phyloP scores from a whole-genome alignment of 2,113 vertebrate species.

The Eira barbara region DNA sequence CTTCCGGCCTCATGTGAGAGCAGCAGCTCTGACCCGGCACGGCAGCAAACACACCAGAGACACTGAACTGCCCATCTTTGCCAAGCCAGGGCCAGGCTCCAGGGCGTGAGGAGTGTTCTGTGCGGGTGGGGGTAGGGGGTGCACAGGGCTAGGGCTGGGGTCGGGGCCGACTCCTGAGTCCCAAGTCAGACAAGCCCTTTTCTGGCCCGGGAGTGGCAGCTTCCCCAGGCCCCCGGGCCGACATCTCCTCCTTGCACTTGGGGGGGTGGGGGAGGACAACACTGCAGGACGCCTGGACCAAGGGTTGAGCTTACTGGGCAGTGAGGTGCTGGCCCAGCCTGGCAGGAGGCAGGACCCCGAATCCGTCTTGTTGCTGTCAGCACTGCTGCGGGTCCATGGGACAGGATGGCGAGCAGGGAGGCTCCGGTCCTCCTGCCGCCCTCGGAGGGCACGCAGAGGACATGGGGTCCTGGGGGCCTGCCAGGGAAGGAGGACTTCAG shows the following conservation, averaged over 20 bases:
- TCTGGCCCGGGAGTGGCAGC: background rate
- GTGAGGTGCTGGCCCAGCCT: background rate
- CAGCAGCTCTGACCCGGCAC: rapidly evolving
- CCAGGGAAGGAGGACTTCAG: background rate
- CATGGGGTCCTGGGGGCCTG: background rate
- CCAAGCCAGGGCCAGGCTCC: background rate
- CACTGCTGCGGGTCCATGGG: background rate
- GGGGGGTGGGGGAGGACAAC: too few species aligned
- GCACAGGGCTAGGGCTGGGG: background rate
- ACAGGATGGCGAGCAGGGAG: background rate
- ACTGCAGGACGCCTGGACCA: too few species aligned
- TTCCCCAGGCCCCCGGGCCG: background rate
- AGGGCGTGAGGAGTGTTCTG: background rate
- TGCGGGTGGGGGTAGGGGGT: background rate
- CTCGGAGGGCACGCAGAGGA: rapidly evolving
- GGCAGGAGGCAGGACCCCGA: background rate
- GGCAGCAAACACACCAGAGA: too few species aligned
- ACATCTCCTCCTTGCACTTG: background rate
- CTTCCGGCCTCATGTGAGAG: background rate
- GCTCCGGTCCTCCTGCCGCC: background rate
- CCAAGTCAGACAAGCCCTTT: background rate
- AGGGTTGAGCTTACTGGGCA: background rate
- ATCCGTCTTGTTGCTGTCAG: background rate
- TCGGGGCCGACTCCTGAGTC: background rate
- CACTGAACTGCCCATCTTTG: rapidly evolving